phyloP scores from a whole-genome alignment of 1,140 invertebrate species.

The Homarus americanus region DNA sequence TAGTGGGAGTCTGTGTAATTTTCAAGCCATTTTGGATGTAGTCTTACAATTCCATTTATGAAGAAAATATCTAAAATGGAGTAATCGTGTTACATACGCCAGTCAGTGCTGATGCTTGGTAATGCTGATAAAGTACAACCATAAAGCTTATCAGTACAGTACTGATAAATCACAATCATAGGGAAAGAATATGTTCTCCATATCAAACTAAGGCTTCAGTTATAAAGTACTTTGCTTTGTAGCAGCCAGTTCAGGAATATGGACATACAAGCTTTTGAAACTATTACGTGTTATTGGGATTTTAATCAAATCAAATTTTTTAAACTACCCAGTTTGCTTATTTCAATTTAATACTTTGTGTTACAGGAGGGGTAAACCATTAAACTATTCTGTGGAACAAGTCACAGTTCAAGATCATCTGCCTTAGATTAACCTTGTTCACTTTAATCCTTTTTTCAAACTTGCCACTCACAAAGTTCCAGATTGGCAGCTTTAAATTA shows the following conservation, averaged over 20 bases:
- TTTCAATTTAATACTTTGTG: background rate
- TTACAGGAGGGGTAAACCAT: background rate
- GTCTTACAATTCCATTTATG: no score
- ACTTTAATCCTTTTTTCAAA: background rate
- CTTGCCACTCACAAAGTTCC: slow-evolving; percentile 48
- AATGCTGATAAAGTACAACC: slow-evolving; percentile 4
- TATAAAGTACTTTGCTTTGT: background rate
- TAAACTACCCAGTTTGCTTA: background rate
- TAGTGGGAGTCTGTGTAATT: no score
- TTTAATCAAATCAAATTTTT: background rate
- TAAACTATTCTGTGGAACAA: background rate
- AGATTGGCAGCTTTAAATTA: slow-evolving; percentile 29
- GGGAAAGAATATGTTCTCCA: background rate
- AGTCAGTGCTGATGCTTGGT: background rate
- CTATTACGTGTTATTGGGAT: background rate
- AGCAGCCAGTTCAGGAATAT: background rate
- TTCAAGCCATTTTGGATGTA: no score
- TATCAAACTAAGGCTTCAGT: background rate
- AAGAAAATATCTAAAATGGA: no score
- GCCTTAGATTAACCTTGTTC: background rate
- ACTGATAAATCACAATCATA: background rate
- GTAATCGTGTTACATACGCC: no score
- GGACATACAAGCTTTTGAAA: background rate
- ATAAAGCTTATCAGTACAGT: background rate
- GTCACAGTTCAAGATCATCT: background rate